These are phyloP conservation scores for Corythornis madagascariensis DNA, from an alignment of 2,113 vertebrate genomes.

Conservation along the genomic window DNA sequence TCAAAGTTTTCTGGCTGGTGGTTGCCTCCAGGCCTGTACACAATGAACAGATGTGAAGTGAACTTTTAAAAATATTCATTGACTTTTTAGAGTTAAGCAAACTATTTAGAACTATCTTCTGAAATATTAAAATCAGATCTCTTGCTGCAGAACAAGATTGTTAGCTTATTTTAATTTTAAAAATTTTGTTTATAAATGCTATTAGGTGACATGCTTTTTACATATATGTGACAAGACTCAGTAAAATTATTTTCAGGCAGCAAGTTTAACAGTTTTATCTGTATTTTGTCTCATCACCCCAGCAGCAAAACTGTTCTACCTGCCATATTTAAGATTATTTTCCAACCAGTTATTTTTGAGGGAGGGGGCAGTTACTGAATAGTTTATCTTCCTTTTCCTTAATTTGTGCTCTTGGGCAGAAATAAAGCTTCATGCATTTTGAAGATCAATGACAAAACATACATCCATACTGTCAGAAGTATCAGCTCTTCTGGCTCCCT, in stretches of 20 bases:
- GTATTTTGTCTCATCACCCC: not conserved
- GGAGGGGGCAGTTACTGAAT: not conserved
- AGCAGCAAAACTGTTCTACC: not conserved
- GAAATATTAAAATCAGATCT: not conserved
- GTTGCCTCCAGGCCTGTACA: constrained; percentile 24
- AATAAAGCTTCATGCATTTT: not conserved
- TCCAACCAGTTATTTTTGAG: not conserved
- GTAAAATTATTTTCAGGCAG: not conserved
- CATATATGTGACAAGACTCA: not conserved
- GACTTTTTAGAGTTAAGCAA: constrained; percentile 5
- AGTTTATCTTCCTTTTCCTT: not conserved
- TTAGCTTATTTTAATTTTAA: not conserved
- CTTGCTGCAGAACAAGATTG: not conserved
- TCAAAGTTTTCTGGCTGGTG: constrained; percentile 43
- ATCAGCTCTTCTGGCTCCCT: not conserved
- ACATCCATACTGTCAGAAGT: not conserved
- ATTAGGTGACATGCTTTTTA: not conserved
- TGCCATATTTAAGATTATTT: not conserved
- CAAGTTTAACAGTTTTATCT: not conserved
- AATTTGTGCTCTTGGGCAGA: not conserved
- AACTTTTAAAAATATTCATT: not conserved
- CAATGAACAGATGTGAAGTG: constrained; percentile 39
- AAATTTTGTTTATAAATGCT: not conserved
- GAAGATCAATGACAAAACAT: not conserved
- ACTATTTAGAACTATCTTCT: not conserved